Evolutionary conservation across 2,113 vertebrate species (phyloP), one percentile per base, ranked within the genome.

Genomic region (Ancistrus triradiatus): DNA sequence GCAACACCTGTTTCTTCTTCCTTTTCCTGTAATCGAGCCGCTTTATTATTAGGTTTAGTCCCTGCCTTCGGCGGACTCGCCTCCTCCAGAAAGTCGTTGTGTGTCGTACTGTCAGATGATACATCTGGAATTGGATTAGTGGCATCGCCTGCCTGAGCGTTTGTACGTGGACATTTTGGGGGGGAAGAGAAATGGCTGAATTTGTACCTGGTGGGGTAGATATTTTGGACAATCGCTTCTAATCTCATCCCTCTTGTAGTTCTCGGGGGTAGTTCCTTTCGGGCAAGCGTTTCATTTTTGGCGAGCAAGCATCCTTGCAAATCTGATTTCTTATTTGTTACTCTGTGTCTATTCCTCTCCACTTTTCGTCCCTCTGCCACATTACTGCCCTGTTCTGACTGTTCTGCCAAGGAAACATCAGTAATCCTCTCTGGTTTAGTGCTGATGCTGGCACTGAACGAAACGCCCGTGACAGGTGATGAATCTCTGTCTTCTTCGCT

Each of bases 181-280:
- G n/a, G 68, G 38, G 77, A 47, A 42, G 69, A 76, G 10, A 78
- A 59, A 21, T 70, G 57, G 61, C 73, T 74, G 7, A 76, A 72
- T 73, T 78, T 84, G 69, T 72, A 80, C 50, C 81, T 73, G 49
- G 62, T 72, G 17, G 87, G 85, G 38, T 79, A 80, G 13, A 89
- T 84, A 74, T 86, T 84, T 79, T 88, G 85, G 40, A 88, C 84
- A 22, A 89, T 84, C 14, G 86, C 74, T 50, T 84, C 85, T 44
- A 88, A 75, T 7, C 79, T 81, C 13, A 73, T 81, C 37, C 85
- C 86, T 72, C 86, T 78, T 10, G 81, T 70, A 1, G 74, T 67
- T 2, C 85, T 86, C 8, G 69, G 2, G 0, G 89, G 86, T 55
- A 88, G 81, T 24, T 78, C 80, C 66, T 78, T 35, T 66, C 27